Evolutionary conservation across 2,888 invertebrate genomes (phyloP).

Genomic region (Girardia tigrina): DNA sequence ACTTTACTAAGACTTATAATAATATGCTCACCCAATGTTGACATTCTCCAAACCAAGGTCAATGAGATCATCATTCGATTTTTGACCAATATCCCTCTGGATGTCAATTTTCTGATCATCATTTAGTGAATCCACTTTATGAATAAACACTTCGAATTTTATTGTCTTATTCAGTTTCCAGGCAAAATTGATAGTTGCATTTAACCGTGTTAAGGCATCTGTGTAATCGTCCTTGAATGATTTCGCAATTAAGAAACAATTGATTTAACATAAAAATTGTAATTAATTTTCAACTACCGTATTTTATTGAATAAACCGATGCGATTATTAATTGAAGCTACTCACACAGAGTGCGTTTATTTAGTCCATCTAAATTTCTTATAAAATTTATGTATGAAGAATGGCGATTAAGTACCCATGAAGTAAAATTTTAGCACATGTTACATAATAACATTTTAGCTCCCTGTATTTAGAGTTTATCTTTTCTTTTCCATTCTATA

Average conservation of each 20-base stretch:
- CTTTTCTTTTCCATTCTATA: too few relatives aligned
- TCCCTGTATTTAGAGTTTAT: too few relatives aligned
- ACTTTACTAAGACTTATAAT: background rate
- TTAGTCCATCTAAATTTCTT: background rate
- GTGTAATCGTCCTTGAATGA: slow-evolving; percentile 76
- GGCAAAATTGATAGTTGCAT: slow-evolving; percentile 79
- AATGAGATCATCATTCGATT: slow-evolving; percentile 79
- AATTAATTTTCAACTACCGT: too few relatives aligned
- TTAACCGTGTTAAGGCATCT: slow-evolving; percentile 80
- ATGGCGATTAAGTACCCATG: too few relatives aligned
- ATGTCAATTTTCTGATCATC: slow-evolving; percentile 99
- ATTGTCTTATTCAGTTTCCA: slow-evolving; percentile 86
- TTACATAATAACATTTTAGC: too few relatives aligned
- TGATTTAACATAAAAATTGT: too few relatives aligned
- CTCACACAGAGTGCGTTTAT: background rate
- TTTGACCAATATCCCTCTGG: slow-evolving; percentile 88
- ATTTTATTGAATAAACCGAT: too few relatives aligned
- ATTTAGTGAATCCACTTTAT: slow-evolving; percentile 94
- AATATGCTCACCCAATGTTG: slow-evolving; percentile 42
- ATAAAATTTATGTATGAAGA: too few relatives aligned
- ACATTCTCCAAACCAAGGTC: slow-evolving; percentile 60
- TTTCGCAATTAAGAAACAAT: slow-evolving; percentile 37
- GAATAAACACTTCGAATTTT: slow-evolving; percentile 92
- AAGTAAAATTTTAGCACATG: too few relatives aligned
- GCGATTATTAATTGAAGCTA: too few relatives aligned